A percentile compares a stretch with the other conserved stretches of the same genome.
These are phyloP conservation scores for Corydoras sp. DNA, from an alignment of 2,113 vertebrate species.

Conservation along the genomic window DNA sequence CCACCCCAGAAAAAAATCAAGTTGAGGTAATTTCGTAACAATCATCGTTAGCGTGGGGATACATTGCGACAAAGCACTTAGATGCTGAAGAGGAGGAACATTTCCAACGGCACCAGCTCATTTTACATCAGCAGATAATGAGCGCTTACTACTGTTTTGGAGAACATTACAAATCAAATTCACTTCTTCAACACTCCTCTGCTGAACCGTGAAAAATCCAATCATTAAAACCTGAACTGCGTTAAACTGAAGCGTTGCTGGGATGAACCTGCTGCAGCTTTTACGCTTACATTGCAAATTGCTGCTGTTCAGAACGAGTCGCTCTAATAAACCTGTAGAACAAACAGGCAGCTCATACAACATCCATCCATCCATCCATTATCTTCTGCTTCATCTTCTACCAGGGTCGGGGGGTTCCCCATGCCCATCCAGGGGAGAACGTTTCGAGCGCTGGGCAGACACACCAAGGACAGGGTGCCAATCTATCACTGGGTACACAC, in stretches of 20 bases:
- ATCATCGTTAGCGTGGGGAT: background rate
- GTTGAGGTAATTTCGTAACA: too few species aligned
- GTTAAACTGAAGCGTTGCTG: background rate
- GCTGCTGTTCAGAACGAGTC: background rate
- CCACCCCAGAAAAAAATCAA: too few species aligned
- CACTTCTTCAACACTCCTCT: background rate
- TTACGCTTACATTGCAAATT: background rate
- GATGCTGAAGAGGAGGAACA: background rate
- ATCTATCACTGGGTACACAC: too few species aligned
- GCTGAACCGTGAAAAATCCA: background rate
- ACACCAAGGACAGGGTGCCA: too few species aligned
- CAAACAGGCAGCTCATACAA: too few species aligned
- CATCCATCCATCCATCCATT: too few species aligned
- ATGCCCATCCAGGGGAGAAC: too few species aligned
- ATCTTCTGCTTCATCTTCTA: too few species aligned
- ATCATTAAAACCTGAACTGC: background rate
- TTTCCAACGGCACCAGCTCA: background rate
- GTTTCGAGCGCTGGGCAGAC: too few species aligned
- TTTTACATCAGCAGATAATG: background rate
- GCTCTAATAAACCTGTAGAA: too few species aligned
- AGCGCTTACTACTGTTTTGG: background rate
- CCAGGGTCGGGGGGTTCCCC: too few species aligned
- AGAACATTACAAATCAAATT: background rate
- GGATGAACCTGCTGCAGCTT: background rate
- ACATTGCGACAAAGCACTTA: background rate